phyloP scores from a whole-genome alignment of 2,113 vertebrate genomes.

The Corythoichthys intestinalis region DNA sequence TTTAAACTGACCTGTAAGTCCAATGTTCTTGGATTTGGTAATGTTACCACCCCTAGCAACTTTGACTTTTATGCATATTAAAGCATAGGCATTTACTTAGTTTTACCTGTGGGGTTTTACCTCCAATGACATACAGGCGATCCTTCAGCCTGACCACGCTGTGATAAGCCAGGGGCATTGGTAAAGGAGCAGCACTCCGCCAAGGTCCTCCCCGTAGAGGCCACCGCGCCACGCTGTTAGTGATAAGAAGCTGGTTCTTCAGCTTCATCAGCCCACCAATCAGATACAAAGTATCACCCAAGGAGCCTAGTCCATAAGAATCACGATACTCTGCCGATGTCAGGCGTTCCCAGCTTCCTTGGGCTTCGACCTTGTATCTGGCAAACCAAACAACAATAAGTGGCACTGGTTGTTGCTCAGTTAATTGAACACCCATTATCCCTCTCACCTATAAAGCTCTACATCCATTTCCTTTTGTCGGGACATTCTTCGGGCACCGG shows the following conservation, averaged over 20 bases:
- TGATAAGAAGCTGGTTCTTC: slow-evolving; percentile 88
- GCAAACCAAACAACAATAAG: slow-evolving; percentile 22
- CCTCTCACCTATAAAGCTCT: slow-evolving; percentile 86
- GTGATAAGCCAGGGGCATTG: slow-evolving; percentile 85
- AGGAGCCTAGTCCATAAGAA: slow-evolving; percentile 81
- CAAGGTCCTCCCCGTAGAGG: slow-evolving; percentile 81
- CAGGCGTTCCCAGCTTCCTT: slow-evolving; percentile 86
- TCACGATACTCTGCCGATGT: slow-evolving; percentile 86
- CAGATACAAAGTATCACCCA: slow-evolving; percentile 81
- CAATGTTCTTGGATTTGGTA: background rate
- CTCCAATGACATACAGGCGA: slow-evolving; percentile 87
- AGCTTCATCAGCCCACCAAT: slow-evolving; percentile 93
- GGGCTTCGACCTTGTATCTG: slow-evolving; percentile 86
- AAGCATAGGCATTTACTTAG: background rate
- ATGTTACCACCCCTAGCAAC: background rate
- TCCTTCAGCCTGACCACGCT: slow-evolving; percentile 77
- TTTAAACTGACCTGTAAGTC: background rate
- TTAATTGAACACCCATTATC: background rate
- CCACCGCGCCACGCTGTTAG: slow-evolving; percentile 88
- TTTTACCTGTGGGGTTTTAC: slow-evolving; percentile 91
- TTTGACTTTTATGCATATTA: background rate
- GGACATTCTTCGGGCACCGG: slow-evolving; percentile 78
- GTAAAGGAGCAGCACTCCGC: slow-evolving; percentile 83
- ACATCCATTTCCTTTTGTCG: slow-evolving; percentile 82
- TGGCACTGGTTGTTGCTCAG: background rate